These are phyloP conservation scores for Drosophila mayaguana DNA, from an alignment of 2,888 invertebrate species.

Conservation along the genomic window DNA sequence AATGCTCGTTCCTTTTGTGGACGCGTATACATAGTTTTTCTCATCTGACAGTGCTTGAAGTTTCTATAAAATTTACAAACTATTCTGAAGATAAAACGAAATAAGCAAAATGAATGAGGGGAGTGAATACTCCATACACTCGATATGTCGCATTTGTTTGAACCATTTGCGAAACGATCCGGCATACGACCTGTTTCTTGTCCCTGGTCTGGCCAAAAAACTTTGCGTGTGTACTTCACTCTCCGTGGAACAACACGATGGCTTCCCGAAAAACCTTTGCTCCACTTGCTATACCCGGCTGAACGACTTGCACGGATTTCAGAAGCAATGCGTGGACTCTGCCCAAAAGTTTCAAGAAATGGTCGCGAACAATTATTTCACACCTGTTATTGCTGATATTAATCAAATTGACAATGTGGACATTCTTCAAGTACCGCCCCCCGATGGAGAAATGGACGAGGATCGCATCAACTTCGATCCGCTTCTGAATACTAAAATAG, in stretches of 20 bases:
- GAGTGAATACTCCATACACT: slow-evolving; percentile 67
- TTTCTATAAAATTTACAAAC: slow-evolving; percentile 35
- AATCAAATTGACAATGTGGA: slow-evolving; percentile 67
- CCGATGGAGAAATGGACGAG: slow-evolving; percentile 69
- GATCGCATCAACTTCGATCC: slow-evolving; percentile 67
- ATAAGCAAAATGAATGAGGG: slow-evolving; percentile 57
- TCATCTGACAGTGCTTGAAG: slow-evolving; percentile 45
- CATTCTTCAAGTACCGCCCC: slow-evolving; percentile 63
- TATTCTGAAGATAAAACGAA: slow-evolving; percentile 18
- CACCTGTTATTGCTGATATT: slow-evolving; percentile 52
- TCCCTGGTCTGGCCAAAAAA: slow-evolving; percentile 81
- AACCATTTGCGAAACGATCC: slow-evolving; percentile 68
- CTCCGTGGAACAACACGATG: slow-evolving; percentile 80
- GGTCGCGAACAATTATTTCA: slow-evolving; percentile 59
- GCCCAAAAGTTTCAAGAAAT: slow-evolving; percentile 77
- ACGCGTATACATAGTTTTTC: slow-evolving; percentile 66
- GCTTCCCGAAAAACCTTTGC: slow-evolving; percentile 81
- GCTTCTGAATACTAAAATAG: slow-evolving; percentile 60
- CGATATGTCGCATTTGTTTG: slow-evolving; percentile 82
- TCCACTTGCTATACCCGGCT: slow-evolving; percentile 72
- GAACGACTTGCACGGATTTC: slow-evolving; percentile 80
- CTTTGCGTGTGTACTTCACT: slow-evolving; percentile 80
- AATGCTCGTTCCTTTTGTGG: slow-evolving; percentile 56
- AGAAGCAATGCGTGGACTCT: slow-evolving; percentile 78
- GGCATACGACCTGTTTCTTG: slow-evolving; percentile 73